Evolutionary conservation across 2,113 vertebrate species (phyloP).

Genomic region (Puma concolor): DNA sequence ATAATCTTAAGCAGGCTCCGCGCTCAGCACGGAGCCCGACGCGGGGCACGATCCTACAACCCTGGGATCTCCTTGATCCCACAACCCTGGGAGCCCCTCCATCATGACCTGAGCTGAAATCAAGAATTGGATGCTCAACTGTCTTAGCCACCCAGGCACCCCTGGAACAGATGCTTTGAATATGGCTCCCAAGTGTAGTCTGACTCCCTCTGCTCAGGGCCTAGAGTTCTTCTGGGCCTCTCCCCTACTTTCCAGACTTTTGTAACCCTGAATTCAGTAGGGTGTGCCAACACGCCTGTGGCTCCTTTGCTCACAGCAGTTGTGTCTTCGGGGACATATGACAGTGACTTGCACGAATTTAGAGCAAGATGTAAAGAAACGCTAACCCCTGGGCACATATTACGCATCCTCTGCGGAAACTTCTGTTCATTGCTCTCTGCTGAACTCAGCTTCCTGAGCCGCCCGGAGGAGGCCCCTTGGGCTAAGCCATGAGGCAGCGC

Average conservation of each 20-base stretch:
- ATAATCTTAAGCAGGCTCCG: too few relatives aligned
- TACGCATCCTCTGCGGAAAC: neutral
- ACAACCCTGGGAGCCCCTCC: too few relatives aligned
- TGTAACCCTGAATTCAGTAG: neutral
- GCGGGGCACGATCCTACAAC: too few relatives aligned
- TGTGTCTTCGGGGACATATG: neutral
- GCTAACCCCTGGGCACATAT: neutral
- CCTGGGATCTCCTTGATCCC: too few relatives aligned
- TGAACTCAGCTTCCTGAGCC: neutral
- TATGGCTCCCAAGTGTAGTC: neutral
- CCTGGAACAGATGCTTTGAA: neutral
- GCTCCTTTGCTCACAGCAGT: neutral
- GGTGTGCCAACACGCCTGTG: rapidly evolving
- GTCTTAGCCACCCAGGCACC: too few relatives aligned
- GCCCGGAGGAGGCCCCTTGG: rapidly evolving
- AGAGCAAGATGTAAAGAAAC: neutral
- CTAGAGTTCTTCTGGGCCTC: neutral
- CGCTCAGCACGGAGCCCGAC: too few relatives aligned
- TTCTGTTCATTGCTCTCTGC: neutral
- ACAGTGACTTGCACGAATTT: neutral
- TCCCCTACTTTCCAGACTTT: neutral
- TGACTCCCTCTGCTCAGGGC: neutral
- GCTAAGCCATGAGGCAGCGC: rapidly evolving
- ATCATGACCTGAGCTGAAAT: too few relatives aligned
- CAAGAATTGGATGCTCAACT: too few relatives aligned